Base-by-base conservation (phyloP, 2,888 invertebrate species). In the Platycheirus rosarum region DNA sequence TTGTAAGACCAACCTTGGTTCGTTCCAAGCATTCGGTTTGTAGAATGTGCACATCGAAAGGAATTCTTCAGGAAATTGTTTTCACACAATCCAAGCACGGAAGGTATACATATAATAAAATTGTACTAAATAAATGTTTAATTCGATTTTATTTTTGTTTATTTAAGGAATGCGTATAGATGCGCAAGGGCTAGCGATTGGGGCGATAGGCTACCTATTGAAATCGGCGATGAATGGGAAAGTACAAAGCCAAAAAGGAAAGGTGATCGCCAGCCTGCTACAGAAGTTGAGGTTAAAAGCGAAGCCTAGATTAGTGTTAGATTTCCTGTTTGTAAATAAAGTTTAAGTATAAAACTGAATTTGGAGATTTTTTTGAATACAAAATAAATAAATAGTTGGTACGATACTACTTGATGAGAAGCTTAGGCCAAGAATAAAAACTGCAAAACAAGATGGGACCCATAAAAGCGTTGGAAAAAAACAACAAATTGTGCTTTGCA, bases 151-250 rank as follows among this genome's bases (percentile, higher is more conserved):
- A 0, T 20, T 11, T 60, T 44, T 46, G 14, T 44, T 63, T 23
- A 26, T 73, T 88, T 91, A 71, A 95, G 95, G 86, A 85, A 91
- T 11, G 92, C 94, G 0, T 96, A 96, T 86, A 92, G 93, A 85
- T 95, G 96, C 91, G 95, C 95, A 0, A 92, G 93, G 86, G 92
- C 92, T 1, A 93, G 94, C 85, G 92, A 92, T 85, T 97, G 96
- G 96, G 97, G 97, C 3, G 97, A 97, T 89, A 90, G 93, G 42
- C 90, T 97, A 80, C 97, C 97, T 20, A 91, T 95, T 23, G 91
- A 92, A 87, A 85, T 92, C 69, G 89, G 89, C n/a, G 85, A 86
- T 20, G 48, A 44, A 42, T 84, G 77, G 74, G 73, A 85, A 63
- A 77, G 14, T 13, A 76, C 35, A 35, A 55, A 26, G 35, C 78